These are phyloP conservation scores for Lamellibrachia columna DNA, from an alignment of 2,888 invertebrate genomes.

Conservation along the genomic window DNA sequence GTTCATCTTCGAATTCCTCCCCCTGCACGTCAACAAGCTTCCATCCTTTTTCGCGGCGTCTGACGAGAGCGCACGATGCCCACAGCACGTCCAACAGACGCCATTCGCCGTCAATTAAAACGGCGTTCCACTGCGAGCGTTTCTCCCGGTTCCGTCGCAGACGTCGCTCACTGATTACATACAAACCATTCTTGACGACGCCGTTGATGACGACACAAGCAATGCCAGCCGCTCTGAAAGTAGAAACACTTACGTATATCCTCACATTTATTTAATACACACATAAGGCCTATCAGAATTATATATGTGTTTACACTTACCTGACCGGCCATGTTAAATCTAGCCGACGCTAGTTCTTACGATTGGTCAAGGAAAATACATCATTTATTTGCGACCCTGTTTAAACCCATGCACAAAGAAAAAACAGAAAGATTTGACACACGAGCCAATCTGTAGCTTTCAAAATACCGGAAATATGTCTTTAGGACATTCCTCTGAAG, in stretches of 20 bases:
- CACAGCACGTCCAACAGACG: slow-evolving; percentile 62
- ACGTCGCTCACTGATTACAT: slow-evolving; percentile 53
- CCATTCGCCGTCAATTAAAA: slow-evolving; percentile 58
- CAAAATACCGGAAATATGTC: too few species aligned
- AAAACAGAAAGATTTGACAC: too few species aligned
- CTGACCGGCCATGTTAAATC: too few species aligned
- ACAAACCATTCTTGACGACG: slow-evolving; percentile 63
- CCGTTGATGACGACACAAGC: slow-evolving; percentile 60
- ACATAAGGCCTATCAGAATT: too few species aligned
- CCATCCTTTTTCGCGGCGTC: slow-evolving; percentile 56
- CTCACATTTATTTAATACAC: too few species aligned
- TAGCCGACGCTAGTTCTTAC: too few species aligned
- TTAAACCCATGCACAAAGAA: too few species aligned
- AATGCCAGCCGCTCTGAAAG: slow-evolving; percentile 56
- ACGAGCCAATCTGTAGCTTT: too few species aligned
- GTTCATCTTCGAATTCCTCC: slow-evolving; percentile 22
- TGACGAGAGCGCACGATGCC: slow-evolving; percentile 61
- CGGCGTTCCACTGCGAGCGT: slow-evolving; percentile 63
- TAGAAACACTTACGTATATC: not conserved
- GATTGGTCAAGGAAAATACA: too few species aligned
- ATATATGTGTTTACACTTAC: too few species aligned
- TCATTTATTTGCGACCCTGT: too few species aligned
- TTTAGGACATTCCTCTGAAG: too few species aligned
- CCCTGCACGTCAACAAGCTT: slow-evolving; percentile 55
- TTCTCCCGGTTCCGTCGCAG: slow-evolving; percentile 43